Evolutionary conservation across 1,140 invertebrate species (phyloP), one percentile per base, ranked within the genome.

Genomic region (Himalopsyche phryganea): DNA sequence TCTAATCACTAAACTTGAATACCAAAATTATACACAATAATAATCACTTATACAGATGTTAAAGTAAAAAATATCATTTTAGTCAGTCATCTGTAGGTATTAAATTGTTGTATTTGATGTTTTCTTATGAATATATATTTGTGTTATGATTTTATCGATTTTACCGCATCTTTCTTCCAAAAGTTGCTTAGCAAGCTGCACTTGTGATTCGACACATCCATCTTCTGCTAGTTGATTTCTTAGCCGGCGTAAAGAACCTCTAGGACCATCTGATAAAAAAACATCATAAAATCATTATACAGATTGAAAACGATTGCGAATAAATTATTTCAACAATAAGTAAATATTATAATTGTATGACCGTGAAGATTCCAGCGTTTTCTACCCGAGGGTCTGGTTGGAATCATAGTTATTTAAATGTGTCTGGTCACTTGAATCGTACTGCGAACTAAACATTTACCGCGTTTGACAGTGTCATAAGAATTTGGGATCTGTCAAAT

Each of bases 161-260:
- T 68, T 78, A 87, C 86, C 85, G 72, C 81, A 83, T 74, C 79
- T 76, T 70, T 88, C 85, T 61, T 88, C 81, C 52, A 90, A 74
- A 11, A 90, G 71, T 65, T 86, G 82, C 70, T 89, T 89, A 11
- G 87, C 89, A 33, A 91, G 73, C 36, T 89, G 83, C 40, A 90
- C 83, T 75, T 91, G 90, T 41, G 87, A 89, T 67, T 90, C 88
- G 1, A 88, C 84, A 75, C 87, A 90, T 13, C 88, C 89, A 71
- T 90, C 89, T 66, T 89, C 87, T 3, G 89, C 88, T 33, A 91
- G 66, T 66, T 87, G 85, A 62, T 83, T 86, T 20, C 87, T 75
- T 50, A 89, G 73, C 50, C 85, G 74, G 68, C 83, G 79, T 35
- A 88, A 71, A 42, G 85, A 85, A 33, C 82, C 81, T 72, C 81